Percentiles rank a stretch among this genome's conserved stretches.
These are phyloP conservation scores for Salvelinus namaycush DNA, from an alignment of 2,113 vertebrate genomes.

Conservation along the genomic window DNA sequence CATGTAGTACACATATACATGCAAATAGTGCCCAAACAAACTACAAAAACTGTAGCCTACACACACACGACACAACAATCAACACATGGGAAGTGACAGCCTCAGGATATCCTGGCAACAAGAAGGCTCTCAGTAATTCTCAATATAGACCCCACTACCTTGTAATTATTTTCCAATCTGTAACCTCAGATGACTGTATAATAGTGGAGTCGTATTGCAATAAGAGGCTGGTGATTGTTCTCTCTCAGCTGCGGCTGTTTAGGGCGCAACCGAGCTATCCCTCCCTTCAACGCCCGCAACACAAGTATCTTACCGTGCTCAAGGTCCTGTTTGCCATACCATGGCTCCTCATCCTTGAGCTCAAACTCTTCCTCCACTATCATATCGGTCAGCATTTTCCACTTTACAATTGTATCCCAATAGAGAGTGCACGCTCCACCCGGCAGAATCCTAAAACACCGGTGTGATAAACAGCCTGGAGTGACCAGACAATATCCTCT, in stretches of 20 bases:
- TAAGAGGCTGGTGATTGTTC: too few relatives aligned
- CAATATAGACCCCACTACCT: constrained; percentile 7
- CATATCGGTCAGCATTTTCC: constrained; percentile 83
- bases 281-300: background rate
- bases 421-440: background rate
- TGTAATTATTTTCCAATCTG: too few relatives aligned
- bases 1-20: too few relatives aligned
- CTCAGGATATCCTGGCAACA: constrained; percentile 30
- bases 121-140: background rate
- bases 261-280: constrained; percentile 40
- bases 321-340: constrained; percentile 82
- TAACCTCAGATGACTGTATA: too few relatives aligned
- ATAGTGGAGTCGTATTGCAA: too few relatives aligned
- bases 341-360: constrained; percentile 80
- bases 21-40: too few relatives aligned
- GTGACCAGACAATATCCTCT: constrained; percentile 54
- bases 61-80: constrained; percentile 13
- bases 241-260: background rate
- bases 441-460: constrained; percentile 18
- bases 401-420: background rate
- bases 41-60: too few relatives aligned
- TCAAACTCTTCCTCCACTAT: constrained; percentile 91
- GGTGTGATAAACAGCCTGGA: background rate
- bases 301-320: constrained; percentile 80
- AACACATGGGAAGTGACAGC: constrained; percentile 24